Evolutionary conservation across 2,888 invertebrate genomes (phyloP).

Genomic region (Deilephila elpenor): DNA sequence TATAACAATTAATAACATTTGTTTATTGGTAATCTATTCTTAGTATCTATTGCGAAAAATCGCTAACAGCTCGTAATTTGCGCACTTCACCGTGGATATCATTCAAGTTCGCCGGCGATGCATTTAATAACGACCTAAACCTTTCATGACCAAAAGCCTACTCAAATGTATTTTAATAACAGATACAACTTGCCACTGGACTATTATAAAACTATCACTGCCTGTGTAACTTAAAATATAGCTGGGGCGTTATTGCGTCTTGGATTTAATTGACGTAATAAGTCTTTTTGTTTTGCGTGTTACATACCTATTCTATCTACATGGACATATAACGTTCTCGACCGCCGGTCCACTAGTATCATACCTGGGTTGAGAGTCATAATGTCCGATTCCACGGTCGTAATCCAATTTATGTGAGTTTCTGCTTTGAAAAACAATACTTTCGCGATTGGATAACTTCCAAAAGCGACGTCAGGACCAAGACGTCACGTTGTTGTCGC

Average conservation of each 20-base stretch:
- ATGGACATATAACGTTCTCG: not conserved
- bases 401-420: no score
- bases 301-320: not conserved
- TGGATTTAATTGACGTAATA: not conserved
- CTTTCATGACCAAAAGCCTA: slow-evolving; percentile 47
- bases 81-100: slow-evolving; percentile 35
- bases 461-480: no score
- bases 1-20: no score
- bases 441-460: no score
- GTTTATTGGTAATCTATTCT: not conserved
- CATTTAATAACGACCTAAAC: slow-evolving; percentile 51
- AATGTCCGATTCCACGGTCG: no score
- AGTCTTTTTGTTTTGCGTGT: not conserved
- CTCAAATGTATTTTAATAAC: not conserved
- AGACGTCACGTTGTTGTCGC: no score
- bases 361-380: no score
- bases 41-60: slow-evolving; percentile 1
- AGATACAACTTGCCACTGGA: not conserved
- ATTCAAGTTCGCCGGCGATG: slow-evolving; percentile 61
- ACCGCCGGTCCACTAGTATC: no score
- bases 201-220: not conserved
- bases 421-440: no score
- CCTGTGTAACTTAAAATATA: not conserved
- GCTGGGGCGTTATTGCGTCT: not conserved
- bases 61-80: slow-evolving; percentile 4